Conservation (phyloP, 1,140 invertebrate genomes). For the Bilobella aurantiaca region DNA sequence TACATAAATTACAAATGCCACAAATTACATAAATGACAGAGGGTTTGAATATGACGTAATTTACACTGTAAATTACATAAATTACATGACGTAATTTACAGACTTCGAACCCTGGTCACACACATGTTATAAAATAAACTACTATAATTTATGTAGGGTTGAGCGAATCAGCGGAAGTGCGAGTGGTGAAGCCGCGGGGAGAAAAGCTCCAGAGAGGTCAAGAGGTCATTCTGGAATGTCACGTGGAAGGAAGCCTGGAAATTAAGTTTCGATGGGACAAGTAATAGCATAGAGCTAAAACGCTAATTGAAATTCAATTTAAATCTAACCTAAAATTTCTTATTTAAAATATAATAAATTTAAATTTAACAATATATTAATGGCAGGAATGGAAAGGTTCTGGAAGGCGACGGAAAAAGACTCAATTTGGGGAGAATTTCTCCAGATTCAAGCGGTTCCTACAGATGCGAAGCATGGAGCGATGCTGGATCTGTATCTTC, state of each 20-base stretch:
- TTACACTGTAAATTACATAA: too few relatives aligned
- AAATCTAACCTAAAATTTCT: background rate
- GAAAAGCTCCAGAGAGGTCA: conserved; percentile 45
- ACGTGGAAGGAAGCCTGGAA: conserved; percentile 60
- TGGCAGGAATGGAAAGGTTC: conserved; percentile 51
- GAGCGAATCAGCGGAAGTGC: conserved; percentile 55
- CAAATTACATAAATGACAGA: too few relatives aligned
- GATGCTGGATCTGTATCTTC: conserved; percentile 50
- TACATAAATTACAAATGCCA: too few relatives aligned
- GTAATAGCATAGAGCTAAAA: conserved; percentile 37
- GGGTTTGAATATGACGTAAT: too few relatives aligned
- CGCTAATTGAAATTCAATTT: background rate
- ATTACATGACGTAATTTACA: too few relatives aligned
- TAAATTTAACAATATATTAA: background rate
- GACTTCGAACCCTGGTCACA: too few relatives aligned
- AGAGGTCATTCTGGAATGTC: conserved; percentile 59
- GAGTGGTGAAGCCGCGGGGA: conserved; percentile 53
- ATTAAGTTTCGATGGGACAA: conserved; percentile 64
- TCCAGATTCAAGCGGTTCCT: conserved; percentile 57
- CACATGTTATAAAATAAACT: too few relatives aligned
- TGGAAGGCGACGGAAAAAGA: conserved; percentile 50
- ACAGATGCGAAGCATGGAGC: conserved; percentile 56
- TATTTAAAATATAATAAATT: background rate
- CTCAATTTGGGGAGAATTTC: conserved; percentile 52
- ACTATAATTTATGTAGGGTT: background rate